These are phyloP conservation scores for Cuculus canorus DNA, from an alignment of 2,797 vertebrate genomes.

Conservation along the genomic window DNA sequence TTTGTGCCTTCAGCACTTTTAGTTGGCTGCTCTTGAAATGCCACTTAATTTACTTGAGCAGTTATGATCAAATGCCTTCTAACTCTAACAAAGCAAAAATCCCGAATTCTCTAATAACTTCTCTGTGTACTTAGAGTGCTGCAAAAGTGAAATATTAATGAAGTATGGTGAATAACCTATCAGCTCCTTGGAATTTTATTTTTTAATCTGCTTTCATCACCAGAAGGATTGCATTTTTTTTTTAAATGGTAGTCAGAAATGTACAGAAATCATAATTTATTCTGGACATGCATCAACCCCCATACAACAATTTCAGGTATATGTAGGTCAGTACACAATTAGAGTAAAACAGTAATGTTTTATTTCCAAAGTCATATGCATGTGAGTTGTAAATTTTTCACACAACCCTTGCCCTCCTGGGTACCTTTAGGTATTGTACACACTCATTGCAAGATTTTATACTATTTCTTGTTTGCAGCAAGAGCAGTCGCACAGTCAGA, in stretches of 20 bases:
- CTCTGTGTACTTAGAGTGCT: constrained; percentile 40
- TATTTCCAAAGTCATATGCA: neutral
- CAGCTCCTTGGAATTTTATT: neutral
- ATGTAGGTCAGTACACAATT: neutral
- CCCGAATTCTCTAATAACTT: constrained; percentile 14
- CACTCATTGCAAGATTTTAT: neutral
- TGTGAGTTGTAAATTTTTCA: neutral
- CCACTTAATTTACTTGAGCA: constrained; percentile 57
- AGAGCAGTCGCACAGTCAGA: neutral
- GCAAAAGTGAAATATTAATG: constrained; percentile 65
- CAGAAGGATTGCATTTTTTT: neutral
- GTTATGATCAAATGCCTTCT: constrained; percentile 54
- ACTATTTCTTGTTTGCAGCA: neutral
- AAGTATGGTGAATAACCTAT: neutral
- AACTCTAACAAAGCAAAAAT: constrained; percentile 7
- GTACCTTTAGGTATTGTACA: neutral
- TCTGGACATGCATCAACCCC: neutral
- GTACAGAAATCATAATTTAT: neutral
- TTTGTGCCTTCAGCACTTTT: constrained; percentile 41
- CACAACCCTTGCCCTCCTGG: neutral
- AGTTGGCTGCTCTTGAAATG: constrained; percentile 62
- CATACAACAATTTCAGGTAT: neutral
- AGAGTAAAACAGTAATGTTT: neutral
- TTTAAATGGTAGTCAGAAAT: neutral
- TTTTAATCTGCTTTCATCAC: neutral